Conservation (phyloP, 2,797 vertebrate species). For the Crypturellus tataupa region DNA sequence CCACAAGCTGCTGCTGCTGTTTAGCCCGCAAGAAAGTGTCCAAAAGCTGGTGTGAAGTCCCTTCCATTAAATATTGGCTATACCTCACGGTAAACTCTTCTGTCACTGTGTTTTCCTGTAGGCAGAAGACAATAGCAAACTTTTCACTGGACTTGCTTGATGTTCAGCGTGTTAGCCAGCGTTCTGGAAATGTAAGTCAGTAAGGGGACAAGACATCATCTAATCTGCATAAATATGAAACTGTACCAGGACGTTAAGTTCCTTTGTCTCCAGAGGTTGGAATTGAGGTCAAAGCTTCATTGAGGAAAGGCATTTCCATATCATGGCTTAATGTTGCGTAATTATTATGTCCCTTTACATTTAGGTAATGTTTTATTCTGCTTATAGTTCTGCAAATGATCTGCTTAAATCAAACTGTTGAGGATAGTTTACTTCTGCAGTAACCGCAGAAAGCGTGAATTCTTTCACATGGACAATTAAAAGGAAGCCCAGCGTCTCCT, state of each 20-base stretch:
- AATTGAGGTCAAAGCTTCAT: slow-evolving; percentile 26
- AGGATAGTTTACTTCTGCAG: background rate
- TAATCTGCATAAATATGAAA: slow-evolving; percentile 20
- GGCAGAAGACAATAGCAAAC: background rate
- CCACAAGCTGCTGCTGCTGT: background rate
- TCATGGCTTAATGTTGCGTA: background rate
- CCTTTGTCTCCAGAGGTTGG: slow-evolving; percentile 17
- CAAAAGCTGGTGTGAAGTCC: background rate
- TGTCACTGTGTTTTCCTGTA: background rate
- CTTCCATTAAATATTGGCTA: background rate
- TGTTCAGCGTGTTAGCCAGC: slow-evolving; percentile 31
- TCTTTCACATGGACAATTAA: background rate
- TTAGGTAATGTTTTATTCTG: background rate
- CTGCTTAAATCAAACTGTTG: background rate
- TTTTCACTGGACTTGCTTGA: background rate
- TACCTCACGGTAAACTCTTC: background rate
- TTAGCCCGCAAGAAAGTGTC: background rate
- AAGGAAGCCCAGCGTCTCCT: background rate
- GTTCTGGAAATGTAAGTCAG: slow-evolving; percentile 40
- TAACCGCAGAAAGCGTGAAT: background rate
- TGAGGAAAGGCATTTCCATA: background rate
- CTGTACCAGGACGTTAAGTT: slow-evolving; percentile 10
- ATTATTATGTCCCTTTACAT: too few species aligned
- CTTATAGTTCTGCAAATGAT: background rate
- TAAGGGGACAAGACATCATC: slow-evolving; percentile 3